Evolutionary conservation across 2,113 vertebrate genomes (phyloP).

Genomic region (Morone saxatilis): DNA sequence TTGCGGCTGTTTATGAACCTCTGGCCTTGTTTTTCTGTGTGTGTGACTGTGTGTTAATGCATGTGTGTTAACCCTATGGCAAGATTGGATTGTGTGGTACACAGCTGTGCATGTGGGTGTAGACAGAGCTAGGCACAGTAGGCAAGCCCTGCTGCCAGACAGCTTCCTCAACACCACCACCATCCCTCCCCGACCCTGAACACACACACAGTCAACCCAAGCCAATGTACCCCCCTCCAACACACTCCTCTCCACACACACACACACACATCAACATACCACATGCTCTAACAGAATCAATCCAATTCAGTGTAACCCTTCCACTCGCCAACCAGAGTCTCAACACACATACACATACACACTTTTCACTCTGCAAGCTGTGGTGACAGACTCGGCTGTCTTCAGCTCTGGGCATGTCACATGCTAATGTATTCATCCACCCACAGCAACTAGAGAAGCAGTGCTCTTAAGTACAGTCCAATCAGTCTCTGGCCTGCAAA

Average conservation of each 20-base stretch:
- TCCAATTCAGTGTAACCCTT: slow-evolving; percentile 45
- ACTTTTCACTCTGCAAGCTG: slow-evolving; percentile 49
- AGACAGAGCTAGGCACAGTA: slow-evolving; percentile 62
- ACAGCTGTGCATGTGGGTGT: slow-evolving; percentile 79
- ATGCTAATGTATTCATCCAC: slow-evolving; percentile 79
- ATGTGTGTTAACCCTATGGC: slow-evolving; percentile 69
- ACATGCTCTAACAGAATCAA: slow-evolving; percentile 41
- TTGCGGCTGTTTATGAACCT: slow-evolving; percentile 18
- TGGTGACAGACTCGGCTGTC: slow-evolving; percentile 65
- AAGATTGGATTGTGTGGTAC: slow-evolving; percentile 69
- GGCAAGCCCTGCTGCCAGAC: slow-evolving; percentile 77
- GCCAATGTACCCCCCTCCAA: slow-evolving; percentile 5
- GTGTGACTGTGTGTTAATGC: not conserved
- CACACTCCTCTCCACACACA: slow-evolving; percentile 12
- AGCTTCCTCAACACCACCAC: slow-evolving; percentile 62
- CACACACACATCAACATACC: slow-evolving; percentile 20
- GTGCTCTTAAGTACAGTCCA: slow-evolving; percentile 73
- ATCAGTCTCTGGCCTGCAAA: slow-evolving; percentile 71
- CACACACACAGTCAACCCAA: slow-evolving; percentile 22
- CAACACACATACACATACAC: slow-evolving; percentile 31
- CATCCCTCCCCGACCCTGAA: slow-evolving; percentile 26
- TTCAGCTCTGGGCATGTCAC: slow-evolving; percentile 69
- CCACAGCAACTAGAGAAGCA: slow-evolving; percentile 73
- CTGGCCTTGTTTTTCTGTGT: slow-evolving; percentile 16
- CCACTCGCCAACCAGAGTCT: slow-evolving; percentile 31